Evolutionary conservation across 2,888 invertebrate genomes (phyloP), one percentile per base, ranked within the genome.

Genomic region (Nebria brevicollis): DNA sequence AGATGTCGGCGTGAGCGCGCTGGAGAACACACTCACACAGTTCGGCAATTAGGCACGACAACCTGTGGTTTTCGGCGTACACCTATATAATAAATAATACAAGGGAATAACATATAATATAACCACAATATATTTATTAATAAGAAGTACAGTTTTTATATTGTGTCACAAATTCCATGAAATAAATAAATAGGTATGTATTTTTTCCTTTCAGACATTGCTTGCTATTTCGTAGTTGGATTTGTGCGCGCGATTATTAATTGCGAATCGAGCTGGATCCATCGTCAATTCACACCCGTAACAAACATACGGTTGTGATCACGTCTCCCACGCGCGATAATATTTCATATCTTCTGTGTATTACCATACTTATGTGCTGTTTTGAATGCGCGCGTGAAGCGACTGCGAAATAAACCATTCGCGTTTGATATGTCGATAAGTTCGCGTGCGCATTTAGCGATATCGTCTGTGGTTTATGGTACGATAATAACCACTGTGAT

Each of bases 391-490:
- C 13, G 54, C 54, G 54, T 11, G 54, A 54, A 11, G 7, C 41
- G n/a, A 8, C 10, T 68, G 68, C 8, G 68, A 26, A 26, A 66
- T 15, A n/a, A 15, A 25, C 68, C 25, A 26, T 65, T 66, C 15
- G 8, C 66, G 34, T 34, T 66, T 66, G 43, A 34, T 68, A 68
- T 73, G 68, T 76, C 76, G 76, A 76, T 76, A 76, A 76, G 34
- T 73, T 73, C 41, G 10, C 73, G 54, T 42, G 73, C 73, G 42
- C 72, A 34, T 42, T 54, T 54, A 54, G 54, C 54, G 54, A 20
- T 10, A 25, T 76, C 76, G 66, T 34, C 66, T n/a, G 76, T 76
- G 66, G 25, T 76, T 76, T 76, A 76, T 66, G 76, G 68, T 13
- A 34, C 76, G 66, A 25, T 76, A 76, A 76, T 76, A 66, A 76